Evolutionary conservation across 2,113 vertebrate species (phyloP), one percentile per base, ranked within the genome.

Genomic region (Castor canadensis): DNA sequence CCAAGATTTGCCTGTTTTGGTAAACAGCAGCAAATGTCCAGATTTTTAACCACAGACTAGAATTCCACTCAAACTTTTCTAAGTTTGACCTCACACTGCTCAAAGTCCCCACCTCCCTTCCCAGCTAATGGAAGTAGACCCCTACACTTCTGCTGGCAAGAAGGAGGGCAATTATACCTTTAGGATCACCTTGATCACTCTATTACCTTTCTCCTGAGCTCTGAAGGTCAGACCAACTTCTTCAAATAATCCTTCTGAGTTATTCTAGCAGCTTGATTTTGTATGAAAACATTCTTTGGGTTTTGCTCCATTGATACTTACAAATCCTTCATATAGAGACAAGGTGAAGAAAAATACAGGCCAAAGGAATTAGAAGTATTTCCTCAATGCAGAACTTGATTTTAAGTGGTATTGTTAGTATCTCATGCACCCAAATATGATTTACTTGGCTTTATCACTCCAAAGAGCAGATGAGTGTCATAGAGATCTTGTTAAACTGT

Each of bases 261-360:
- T 83, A 79, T 40, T 88, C 47, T 79, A 49, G 16, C 3, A n/a
- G 19, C 73, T 73, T 69, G 47, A 67, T 62, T 26, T 73, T 87
- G 72, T 71, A 66, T 85, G 22, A 47, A 89, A 67, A 73, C 24
- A 93, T 20, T 28, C 45, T 40, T 79, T 7, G 43, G 26, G 28
- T 76, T 94, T 77, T 96, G 47, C 47, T 89, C 58, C 35, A 52
- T 93, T 80, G 66, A 17, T 91, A 49, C 43, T 82, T 79, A 92
- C n/a, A 83, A 86, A 93, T 28, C 28, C n/a, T 24, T 60, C 24
- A 45, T 6, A 75, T 82, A 47, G 66, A 91, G 45, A 86, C 0
- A 28, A 84, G 84, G 47, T 58, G 45, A 75, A 86, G 52, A 60
- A 80, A 87, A 76, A 32, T 47, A 24, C 2, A 64, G 47, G 11